Percentiles rank a stretch among this genome's conserved stretches.
Evolutionary conservation across 2,888 invertebrate genomes (phyloP).

Genomic region (Polydrusus tereticollis): DNA sequence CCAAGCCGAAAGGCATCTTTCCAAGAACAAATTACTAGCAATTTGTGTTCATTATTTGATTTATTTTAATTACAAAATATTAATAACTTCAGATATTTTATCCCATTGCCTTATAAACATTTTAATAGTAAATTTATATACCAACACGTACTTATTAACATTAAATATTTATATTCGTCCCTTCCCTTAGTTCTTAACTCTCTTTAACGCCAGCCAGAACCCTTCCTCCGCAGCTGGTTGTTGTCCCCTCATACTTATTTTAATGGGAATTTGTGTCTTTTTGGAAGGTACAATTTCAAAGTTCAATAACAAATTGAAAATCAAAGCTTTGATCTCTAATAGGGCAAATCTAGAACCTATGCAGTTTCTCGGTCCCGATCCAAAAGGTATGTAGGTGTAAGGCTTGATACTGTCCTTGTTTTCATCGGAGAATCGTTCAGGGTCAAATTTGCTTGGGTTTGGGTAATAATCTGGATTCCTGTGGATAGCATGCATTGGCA

Average conservation of each 20-base stretch:
- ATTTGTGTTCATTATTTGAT: too few relatives aligned
- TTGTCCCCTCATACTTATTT: conserved; percentile 45
- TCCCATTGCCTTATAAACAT: too few relatives aligned
- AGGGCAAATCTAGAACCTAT: conserved; percentile 66
- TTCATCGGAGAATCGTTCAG: conserved; percentile 60
- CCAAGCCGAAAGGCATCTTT: too few relatives aligned
- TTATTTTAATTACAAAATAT: too few relatives aligned
- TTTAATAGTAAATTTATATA: too few relatives aligned
- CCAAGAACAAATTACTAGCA: too few relatives aligned
- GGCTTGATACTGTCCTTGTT: conserved; percentile 66
- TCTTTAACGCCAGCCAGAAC: conserved; percentile 34
- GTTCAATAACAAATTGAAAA: conserved; percentile 56
- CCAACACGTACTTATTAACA: too few relatives aligned
- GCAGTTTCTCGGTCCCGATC: conserved; percentile 70
- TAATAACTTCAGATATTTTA: too few relatives aligned
- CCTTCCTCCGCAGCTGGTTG: conserved; percentile 25
- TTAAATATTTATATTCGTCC: too few relatives aligned
- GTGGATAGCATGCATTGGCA: conserved; percentile 65
- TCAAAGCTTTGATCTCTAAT: conserved; percentile 59
- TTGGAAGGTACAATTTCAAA: conserved; percentile 57
- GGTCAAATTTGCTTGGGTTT: conserved; percentile 68
- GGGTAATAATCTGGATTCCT: conserved; percentile 65
- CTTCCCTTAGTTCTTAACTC: neutral
- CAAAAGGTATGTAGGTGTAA: conserved; percentile 70
- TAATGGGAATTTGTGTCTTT: conserved; percentile 58